These are phyloP conservation scores for Rhogogaster chlorosoma DNA, from an alignment of 2,888 invertebrate species.

Conservation along the genomic window DNA sequence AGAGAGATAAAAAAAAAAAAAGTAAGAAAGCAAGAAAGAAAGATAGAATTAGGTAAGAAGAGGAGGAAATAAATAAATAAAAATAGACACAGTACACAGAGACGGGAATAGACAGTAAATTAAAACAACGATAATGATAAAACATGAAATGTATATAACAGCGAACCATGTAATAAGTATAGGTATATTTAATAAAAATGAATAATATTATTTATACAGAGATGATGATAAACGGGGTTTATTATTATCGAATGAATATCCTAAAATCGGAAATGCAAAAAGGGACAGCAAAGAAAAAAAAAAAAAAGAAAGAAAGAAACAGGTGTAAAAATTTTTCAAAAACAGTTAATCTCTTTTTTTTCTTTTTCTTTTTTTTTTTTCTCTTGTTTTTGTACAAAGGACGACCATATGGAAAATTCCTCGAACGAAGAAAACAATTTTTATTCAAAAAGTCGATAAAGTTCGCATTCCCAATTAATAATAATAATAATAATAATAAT, in stretches of 20 bases:
- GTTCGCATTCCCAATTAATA: not conserved
- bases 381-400: not conserved
- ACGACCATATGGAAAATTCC: not conserved
- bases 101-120: not conserved
- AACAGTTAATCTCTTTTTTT: not conserved
- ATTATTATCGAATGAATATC: not conserved
- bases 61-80: too few species aligned
- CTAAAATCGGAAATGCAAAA: not conserved
- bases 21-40: not conserved
- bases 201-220: slow-evolving; percentile 34
- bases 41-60: too few species aligned
- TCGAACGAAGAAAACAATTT: not conserved
- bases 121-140: not conserved
- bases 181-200: slow-evolving; percentile 24
- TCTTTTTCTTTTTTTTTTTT: not conserved
- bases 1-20: not conserved
- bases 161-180: slow-evolving; percentile 21
- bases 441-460: not conserved
- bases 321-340: not conserved
- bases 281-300: too few species aligned
- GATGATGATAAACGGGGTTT: not conserved
- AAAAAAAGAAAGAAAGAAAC: not conserved
- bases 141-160: slow-evolving; percentile 1
- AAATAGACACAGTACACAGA: too few species aligned
- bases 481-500: not conserved